phyloP scores from a whole-genome alignment of 2,113 vertebrate genomes.

The Salvator merianae region DNA sequence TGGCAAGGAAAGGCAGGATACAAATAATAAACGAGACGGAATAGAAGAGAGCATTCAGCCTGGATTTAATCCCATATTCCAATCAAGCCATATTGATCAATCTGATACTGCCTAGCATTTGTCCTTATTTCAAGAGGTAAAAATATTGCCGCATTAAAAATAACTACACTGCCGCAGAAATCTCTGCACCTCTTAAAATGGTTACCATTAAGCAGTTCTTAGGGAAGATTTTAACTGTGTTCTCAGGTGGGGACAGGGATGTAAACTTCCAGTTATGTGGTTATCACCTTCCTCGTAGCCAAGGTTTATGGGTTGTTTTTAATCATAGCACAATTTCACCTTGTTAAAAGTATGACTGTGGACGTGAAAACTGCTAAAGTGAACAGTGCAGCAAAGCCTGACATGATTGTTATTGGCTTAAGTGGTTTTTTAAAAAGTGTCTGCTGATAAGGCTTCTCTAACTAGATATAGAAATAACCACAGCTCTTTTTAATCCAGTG shows the following conservation, averaged over 20 bases:
- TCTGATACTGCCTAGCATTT: slow-evolving; percentile 2
- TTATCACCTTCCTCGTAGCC: slow-evolving; percentile 31
- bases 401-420: slow-evolving; percentile 13
- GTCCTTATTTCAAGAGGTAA: not conserved
- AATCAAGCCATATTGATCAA: not conserved
- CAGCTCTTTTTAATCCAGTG: not conserved
- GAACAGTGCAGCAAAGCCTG: slow-evolving; percentile 17
- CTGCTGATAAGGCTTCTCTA: not conserved
- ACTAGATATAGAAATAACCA: not conserved
- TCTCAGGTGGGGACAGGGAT: slow-evolving; percentile 5
- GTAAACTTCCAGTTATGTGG: not conserved
- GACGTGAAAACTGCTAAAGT: slow-evolving; percentile 1
- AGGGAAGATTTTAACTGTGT: slow-evolving; percentile 34
- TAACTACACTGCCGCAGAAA: slow-evolving; percentile 28
- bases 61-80: not conserved
- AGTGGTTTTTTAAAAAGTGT: not conserved
- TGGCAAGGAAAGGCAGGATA: not conserved
- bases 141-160: slow-evolving; percentile 27
- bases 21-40: no score
- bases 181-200: slow-evolving; percentile 1
- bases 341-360: slow-evolving; percentile 37
- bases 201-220: slow-evolving; percentile 16
- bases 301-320: slow-evolving; percentile 48
- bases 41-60: not conserved
- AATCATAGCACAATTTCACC: slow-evolving; percentile 28